A percentile compares a stretch with the other conserved stretches of the same genome.
phyloP scores from a whole-genome alignment of 2,888 invertebrate species.

The Pherbina coryleti region DNA sequence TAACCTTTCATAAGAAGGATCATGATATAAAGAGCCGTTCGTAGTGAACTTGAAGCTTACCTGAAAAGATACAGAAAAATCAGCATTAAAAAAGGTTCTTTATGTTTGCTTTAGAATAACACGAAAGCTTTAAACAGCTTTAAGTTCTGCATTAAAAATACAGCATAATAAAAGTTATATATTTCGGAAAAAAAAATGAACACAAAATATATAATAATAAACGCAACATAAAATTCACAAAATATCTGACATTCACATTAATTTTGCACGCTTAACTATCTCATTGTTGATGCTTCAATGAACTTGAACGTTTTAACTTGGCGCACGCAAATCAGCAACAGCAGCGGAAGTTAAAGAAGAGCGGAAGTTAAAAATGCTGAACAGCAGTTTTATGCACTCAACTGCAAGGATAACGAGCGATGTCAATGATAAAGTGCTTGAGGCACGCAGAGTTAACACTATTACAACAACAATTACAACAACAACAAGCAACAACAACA shows the following conservation, averaged over 20 bases:
- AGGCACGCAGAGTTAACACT: neutral
- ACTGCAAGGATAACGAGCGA: constrained; percentile 26
- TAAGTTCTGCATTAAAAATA: too few species aligned
- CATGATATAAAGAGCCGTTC: neutral
- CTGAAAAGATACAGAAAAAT: neutral
- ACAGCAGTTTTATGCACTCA: constrained; percentile 33
- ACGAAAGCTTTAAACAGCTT: too few species aligned
- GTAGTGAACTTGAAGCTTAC: neutral
- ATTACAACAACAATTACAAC: neutral
- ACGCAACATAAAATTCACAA: too few species aligned
- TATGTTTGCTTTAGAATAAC: too few species aligned
- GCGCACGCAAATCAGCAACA: neutral
- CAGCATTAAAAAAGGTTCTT: too few species aligned
- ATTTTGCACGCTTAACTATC: neutral
- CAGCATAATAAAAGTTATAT: too few species aligned
- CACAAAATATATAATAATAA: too few species aligned
- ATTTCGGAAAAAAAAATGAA: too few species aligned
- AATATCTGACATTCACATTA: neutral
- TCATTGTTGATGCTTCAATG: neutral
- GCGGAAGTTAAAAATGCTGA: constrained; percentile 35
- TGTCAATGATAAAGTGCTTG: constrained; percentile 4
- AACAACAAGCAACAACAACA: too few species aligned
- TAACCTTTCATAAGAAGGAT: too few species aligned
- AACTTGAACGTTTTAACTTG: neutral
- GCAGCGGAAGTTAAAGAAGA: constrained; percentile 17